phyloP scores from a whole-genome alignment of 2,113 vertebrate genomes.

The Cryptomyrus ogoouensis region DNA sequence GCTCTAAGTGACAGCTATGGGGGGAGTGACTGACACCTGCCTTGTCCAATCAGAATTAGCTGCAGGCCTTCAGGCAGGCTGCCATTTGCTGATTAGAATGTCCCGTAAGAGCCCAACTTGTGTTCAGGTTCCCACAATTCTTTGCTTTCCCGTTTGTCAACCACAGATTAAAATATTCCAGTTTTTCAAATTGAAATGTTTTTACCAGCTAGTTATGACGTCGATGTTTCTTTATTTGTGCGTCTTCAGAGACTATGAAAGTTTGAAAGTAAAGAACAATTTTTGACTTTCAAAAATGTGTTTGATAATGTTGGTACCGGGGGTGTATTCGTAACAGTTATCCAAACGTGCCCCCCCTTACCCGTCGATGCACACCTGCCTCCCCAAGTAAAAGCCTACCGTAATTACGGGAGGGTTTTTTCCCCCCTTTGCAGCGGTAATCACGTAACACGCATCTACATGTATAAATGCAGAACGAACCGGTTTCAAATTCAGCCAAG shows the following conservation, averaged over 20 bases:
- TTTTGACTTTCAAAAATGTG: background rate
- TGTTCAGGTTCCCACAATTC: background rate
- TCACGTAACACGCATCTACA: conserved; percentile 30
- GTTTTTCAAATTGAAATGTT: background rate
- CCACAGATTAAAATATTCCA: background rate
- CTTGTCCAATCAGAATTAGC: background rate
- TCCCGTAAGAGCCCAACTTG: background rate
- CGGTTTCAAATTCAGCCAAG: conserved; percentile 41
- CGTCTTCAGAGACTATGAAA: background rate
- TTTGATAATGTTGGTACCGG: background rate
- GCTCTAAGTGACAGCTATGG: background rate
- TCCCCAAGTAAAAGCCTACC: background rate
- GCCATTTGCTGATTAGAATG: background rate
- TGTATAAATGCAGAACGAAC: conserved; percentile 41
- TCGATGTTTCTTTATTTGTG: background rate
- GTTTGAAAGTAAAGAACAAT: background rate
- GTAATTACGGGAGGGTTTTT: background rate
- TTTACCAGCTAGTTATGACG: background rate
- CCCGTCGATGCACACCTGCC: background rate
- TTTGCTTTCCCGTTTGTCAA: background rate
- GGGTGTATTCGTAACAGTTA: background rate
- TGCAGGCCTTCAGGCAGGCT: background rate
- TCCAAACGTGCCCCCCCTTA: background rate
- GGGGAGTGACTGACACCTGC: background rate
- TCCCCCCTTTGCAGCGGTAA: background rate